Percentiles rank a stretch among this genome's conserved stretches.
Evolutionary conservation across 2,888 invertebrate genomes (phyloP).

Genomic region (Parnassius apollo): DNA sequence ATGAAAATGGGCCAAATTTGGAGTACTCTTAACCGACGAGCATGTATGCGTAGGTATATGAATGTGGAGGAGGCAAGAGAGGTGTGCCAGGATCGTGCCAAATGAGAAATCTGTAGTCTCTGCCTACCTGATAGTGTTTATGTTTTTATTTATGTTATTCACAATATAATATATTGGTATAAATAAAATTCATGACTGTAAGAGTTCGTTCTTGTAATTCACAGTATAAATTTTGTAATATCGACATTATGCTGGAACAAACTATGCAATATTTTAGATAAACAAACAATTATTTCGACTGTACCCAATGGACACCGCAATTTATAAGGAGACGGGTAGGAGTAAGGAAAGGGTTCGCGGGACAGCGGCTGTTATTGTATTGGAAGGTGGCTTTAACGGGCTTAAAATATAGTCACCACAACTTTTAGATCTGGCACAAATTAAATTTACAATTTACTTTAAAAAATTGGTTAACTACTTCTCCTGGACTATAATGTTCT

Average conservation of each 20-base stretch:
- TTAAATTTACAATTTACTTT: not conserved
- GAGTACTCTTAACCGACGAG: no score
- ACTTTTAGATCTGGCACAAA: slow-evolving; percentile 33
- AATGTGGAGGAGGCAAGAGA: no score
- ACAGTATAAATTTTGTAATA: not conserved
- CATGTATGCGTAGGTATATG: no score
- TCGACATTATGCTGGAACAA: slow-evolving; percentile 26
- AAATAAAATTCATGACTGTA: no score
- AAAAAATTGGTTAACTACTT: not conserved
- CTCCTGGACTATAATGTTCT: no score
- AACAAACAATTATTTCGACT: slow-evolving; percentile 46
- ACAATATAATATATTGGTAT: no score
- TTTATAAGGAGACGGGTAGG: slow-evolving; percentile 65
- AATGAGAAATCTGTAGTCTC: no score
- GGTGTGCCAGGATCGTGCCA: no score
- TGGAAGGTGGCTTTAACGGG: slow-evolving; percentile 75
- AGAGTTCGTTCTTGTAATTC: not conserved
- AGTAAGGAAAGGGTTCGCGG: slow-evolving; percentile 66
- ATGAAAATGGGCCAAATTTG: no score
- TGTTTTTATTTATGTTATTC: no score
- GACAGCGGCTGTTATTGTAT: slow-evolving; percentile 75
- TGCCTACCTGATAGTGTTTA: no score
- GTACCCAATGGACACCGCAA: slow-evolving; percentile 73
- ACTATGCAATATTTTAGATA: slow-evolving; percentile 50
- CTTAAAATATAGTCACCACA: slow-evolving; percentile 38